Evolutionary conservation across 2,888 invertebrate genomes (phyloP), one percentile per base, ranked within the genome.

Genomic region (Asteroscopus sphinx): DNA sequence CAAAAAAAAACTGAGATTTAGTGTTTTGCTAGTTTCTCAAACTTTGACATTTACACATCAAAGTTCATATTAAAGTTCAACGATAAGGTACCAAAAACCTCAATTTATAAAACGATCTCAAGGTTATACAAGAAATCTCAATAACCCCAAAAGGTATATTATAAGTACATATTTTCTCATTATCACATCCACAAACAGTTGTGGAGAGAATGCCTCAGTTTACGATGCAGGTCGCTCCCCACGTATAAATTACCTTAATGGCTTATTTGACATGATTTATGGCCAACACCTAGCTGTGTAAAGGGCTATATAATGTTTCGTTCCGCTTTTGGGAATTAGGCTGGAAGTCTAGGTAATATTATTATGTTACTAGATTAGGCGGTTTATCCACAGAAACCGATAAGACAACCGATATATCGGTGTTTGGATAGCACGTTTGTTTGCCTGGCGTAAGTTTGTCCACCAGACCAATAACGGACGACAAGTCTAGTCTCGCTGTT

Each of bases 261-360:
- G 85, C 76, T 80, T 84, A 84, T 86, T 83, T 78, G 78, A 79
- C 80, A 76, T 85, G 85, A 86, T 86, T 86, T 85, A 85, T 79
- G 69, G 63, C 48, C 57, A 79, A 81, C 77, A 81, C 76, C 78
- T 70, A 73, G 73, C 68, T 67, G 17, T 40, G 40, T 55, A 57
- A 70, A 71, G 37, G 70, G 47, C 70, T 65, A 58, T 65, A 68
- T 68, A 64, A 65, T 69, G 69, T 65, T 65, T 65, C 65, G 68
- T 52, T 57, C 45, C 25, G 35, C 57, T 58, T 65, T 36, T 9
- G 45, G 66, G 47, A 58, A 67, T 70, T 65, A 70, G 47, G 37
- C 33, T 65, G 40, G 35, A 48, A 65, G 65, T 44, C 39, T 47
- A 52, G 36, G 28, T 30, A 35, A 30, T 37, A 16, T 32, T 28